These are phyloP conservation scores for Drosophila putrida DNA, from an alignment of 2,888 invertebrate species.

Conservation along the genomic window DNA sequence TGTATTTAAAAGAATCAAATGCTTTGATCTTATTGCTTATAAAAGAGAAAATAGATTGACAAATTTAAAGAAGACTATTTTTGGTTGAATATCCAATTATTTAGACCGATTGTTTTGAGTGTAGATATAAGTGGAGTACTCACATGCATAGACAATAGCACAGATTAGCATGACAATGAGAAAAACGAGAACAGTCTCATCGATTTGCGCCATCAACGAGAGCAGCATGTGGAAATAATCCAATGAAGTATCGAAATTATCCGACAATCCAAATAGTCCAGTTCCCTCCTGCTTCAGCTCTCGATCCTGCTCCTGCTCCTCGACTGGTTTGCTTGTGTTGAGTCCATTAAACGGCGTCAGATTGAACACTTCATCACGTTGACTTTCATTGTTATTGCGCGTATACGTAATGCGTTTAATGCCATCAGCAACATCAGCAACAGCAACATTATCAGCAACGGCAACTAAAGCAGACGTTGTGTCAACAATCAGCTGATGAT, in stretches of 20 bases:
- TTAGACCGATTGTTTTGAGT: not conserved
- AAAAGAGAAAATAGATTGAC: no score
- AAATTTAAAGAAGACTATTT: no score
- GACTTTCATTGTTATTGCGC: conserved; percentile 44
- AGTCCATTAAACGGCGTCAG: conserved; percentile 22
- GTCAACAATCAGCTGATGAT: conserved; percentile 57
- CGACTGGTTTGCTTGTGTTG: conserved; percentile 1
- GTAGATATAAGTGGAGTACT: conserved; percentile 79
- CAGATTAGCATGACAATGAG: conserved; percentile 86
- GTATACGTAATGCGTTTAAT: conserved; percentile 63
- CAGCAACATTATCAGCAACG: conserved; percentile 18
- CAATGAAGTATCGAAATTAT: conserved; percentile 78
- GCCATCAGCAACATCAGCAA: conserved; percentile 34
- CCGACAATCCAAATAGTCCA: conserved; percentile 41
- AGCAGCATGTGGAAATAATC: conserved; percentile 56
- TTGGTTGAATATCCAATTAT: no score
- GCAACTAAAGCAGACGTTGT: conserved; percentile 18
- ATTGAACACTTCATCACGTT: conserved; percentile 63
- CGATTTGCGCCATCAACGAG: conserved; percentile 73
- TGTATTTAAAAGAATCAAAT: no score
- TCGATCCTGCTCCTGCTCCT: conserved; percentile 6
- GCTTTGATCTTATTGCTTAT: no score
- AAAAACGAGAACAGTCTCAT: conserved; percentile 82
- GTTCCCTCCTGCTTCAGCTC: not conserved
- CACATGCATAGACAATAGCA: conserved; percentile 87